Conservation (phyloP, 2,888 invertebrate genomes). For the Polia nebulosa region DNA sequence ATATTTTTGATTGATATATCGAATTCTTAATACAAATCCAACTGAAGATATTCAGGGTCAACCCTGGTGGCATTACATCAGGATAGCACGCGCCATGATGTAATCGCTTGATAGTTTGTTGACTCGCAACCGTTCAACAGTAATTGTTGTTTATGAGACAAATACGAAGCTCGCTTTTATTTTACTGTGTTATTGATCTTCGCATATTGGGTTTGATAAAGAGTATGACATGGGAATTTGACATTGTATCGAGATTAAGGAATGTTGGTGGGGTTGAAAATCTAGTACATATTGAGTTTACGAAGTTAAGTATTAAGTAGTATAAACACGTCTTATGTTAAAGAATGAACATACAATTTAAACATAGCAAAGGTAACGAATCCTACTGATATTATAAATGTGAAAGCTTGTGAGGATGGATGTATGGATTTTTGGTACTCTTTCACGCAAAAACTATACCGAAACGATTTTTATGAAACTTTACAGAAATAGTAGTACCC, state of each 20-base stretch:
- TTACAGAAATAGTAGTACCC: no score
- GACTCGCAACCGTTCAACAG: slow-evolving; percentile 58
- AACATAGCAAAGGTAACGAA: no score
- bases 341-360: no score
- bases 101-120: slow-evolving; percentile 75
- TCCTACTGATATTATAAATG: no score
- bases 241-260: neutral
- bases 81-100: slow-evolving; percentile 81
- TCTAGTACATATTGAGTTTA: no score
- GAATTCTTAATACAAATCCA: neutral
- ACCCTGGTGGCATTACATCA: slow-evolving; percentile 67
- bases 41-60: slow-evolving; percentile 34
- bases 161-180: slow-evolving; percentile 43
- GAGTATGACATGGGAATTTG: neutral
- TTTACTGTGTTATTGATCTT: slow-evolving; percentile 47
- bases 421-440: no score
- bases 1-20: no score
- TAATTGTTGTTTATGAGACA: slow-evolving; percentile 68
- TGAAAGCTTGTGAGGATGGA: no score
- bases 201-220: slow-evolving; percentile 1
- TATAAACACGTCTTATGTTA: no score
- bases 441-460: no score
- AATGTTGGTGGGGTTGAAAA: neutral
- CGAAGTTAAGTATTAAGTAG: no score
- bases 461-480: no score